phyloP scores from a whole-genome alignment of 2,113 vertebrate genomes.

The Grallaria varia region DNA sequence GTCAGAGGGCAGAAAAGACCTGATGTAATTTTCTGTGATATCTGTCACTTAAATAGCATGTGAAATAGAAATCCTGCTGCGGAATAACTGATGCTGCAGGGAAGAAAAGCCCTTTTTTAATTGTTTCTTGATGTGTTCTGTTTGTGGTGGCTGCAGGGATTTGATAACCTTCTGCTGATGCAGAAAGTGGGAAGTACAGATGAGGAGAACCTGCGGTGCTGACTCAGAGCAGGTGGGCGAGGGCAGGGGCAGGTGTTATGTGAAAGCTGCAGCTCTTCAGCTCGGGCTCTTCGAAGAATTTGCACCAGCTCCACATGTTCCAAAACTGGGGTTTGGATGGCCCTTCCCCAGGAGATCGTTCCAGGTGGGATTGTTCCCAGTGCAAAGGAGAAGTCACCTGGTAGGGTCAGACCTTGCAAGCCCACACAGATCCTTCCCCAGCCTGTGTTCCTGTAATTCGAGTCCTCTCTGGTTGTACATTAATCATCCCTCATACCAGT shows the following conservation, averaged over 20 bases:
- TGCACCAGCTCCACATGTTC: not conserved
- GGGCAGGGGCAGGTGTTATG: not conserved
- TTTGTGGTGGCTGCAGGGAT: not conserved
- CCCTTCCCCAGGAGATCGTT: fast-evolving
- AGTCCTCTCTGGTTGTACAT: not conserved
- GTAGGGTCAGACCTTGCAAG: fast-evolving
- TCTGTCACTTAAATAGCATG: not conserved
- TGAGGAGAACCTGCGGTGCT: not conserved
- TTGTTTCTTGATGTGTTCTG: fast-evolving
- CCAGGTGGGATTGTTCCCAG: not conserved
- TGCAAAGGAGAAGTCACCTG: fast-evolving
- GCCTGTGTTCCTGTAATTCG: not conserved
- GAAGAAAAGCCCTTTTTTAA: not conserved
- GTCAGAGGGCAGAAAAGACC: conserved; percentile 27
- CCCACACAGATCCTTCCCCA: not conserved
- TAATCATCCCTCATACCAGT: not conserved
- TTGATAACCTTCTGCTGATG: not conserved
- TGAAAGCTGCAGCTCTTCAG: not conserved
- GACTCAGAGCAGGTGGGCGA: conserved; percentile 48
- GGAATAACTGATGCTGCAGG: not conserved
- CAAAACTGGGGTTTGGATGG: fast-evolving
- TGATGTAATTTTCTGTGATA: not conserved
- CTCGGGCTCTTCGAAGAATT: fast-evolving
- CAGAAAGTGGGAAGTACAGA: not conserved
- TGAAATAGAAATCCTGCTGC: not conserved